phyloP scores from a whole-genome alignment of 2,797 vertebrate genomes.

The Myotis planiceps region DNA sequence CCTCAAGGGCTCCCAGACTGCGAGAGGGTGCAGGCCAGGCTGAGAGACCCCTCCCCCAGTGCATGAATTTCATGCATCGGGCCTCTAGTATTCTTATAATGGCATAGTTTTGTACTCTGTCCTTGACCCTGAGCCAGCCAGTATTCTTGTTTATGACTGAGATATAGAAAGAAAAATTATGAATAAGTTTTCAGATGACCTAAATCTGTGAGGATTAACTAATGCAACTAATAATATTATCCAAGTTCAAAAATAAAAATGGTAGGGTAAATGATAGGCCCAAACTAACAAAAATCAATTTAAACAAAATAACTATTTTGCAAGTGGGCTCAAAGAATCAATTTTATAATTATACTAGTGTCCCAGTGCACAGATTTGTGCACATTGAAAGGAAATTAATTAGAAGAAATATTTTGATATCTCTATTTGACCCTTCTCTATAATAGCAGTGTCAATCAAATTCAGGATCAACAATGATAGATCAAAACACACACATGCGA shows the following conservation, averaged over 20 bases:
- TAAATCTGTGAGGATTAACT: not conserved
- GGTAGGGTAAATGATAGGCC: not conserved
- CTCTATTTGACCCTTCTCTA: too few species aligned
- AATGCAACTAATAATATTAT: not conserved
- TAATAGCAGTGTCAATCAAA: too few species aligned
- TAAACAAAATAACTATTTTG: slow-evolving; percentile 3
- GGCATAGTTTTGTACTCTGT: not conserved
- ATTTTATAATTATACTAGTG: not conserved
- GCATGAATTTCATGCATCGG: too few species aligned
- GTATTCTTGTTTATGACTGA: not conserved
- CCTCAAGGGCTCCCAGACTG: too few species aligned
- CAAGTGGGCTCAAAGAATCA: not conserved
- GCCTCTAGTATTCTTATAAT: not conserved
- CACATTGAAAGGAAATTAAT: too few species aligned
- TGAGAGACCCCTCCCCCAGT: too few species aligned
- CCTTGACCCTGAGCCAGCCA: slow-evolving; percentile 17
- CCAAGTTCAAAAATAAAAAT: slow-evolving; percentile 33
- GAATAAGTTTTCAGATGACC: slow-evolving; percentile 44
- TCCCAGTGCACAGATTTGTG: too few species aligned
- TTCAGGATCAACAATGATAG: too few species aligned
- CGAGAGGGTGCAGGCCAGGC: too few species aligned
- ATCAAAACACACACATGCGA: too few species aligned
- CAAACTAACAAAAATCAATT: slow-evolving; percentile 27
- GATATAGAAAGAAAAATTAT: not conserved
- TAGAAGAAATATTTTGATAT: too few species aligned